Evolutionary conservation across 2,888 invertebrate genomes (phyloP).

Genomic region (Melieria picta): DNA sequence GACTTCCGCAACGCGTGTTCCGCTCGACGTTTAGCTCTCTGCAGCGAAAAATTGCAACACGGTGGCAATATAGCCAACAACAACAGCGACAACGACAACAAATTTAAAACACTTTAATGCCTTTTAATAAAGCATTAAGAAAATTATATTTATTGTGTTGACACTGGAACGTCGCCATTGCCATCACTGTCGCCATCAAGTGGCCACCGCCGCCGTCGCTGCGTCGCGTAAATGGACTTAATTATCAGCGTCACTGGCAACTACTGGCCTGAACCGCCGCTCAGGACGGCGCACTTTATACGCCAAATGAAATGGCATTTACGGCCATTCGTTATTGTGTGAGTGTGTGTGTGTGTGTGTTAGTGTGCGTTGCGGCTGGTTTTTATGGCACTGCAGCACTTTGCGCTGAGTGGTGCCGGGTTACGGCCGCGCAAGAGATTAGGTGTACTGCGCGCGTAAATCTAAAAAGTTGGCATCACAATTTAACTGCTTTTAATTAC

Average conservation of each 20-base stretch:
- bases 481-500: slow-evolving; percentile 29
- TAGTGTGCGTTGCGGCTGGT: not conserved
- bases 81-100: too few relatives aligned
- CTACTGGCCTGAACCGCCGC: too few relatives aligned
- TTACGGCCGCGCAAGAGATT: not conserved
- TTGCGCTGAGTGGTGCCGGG: not conserved
- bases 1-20: too few relatives aligned
- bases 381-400: not conserved
- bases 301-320: slow-evolving; percentile 14
- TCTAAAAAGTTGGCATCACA: slow-evolving; percentile 29
- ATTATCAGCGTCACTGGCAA: too few relatives aligned
- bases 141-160: slow-evolving; percentile 32
- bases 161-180: slow-evolving; percentile 2
- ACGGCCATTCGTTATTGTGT: slow-evolving; percentile 20
- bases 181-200: too few relatives aligned
- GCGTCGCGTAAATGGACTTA: too few relatives aligned
- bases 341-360: not conserved
- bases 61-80: too few relatives aligned
- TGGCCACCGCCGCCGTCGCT: too few relatives aligned
- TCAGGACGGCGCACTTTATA: too few relatives aligned
- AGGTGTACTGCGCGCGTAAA: slow-evolving; percentile 11
- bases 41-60: too few relatives aligned
- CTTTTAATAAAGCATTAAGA: slow-evolving; percentile 28
- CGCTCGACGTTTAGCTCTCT: too few relatives aligned
- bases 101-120: slow-evolving; percentile 24